Evolutionary conservation across 2,797 vertebrate species (phyloP).

Genomic region (Sardinella longiceps): DNA sequence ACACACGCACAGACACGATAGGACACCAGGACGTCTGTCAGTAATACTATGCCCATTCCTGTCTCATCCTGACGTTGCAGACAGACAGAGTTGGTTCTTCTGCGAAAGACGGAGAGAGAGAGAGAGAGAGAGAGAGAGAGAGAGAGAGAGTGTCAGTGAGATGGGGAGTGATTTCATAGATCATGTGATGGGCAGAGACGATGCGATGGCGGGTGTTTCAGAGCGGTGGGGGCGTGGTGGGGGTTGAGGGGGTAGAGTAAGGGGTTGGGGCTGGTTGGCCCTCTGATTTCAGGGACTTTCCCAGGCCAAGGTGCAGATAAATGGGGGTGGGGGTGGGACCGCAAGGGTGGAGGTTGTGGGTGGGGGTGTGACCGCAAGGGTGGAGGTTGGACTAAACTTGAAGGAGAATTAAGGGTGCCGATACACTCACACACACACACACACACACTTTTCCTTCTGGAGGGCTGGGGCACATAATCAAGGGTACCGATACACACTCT

Average conservation of each 20-base stretch:
- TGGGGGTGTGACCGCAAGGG: constrained; percentile 51
- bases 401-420: background rate
- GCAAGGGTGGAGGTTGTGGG: constrained; percentile 38
- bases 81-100: background rate
- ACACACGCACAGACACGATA: too few relatives aligned
- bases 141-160: background rate
- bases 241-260: background rate
- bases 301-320: constrained; percentile 41
- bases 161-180: background rate
- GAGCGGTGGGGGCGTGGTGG: constrained; percentile 18
- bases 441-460: background rate
- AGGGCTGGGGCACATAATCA: too few relatives aligned
- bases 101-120: background rate
- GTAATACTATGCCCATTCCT: background rate
- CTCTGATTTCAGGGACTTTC: constrained; percentile 78
- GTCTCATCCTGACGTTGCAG: background rate
- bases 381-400: background rate
- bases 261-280: constrained; percentile 51
- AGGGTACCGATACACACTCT: too few relatives aligned
- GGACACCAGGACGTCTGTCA: background rate
- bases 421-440: constrained; percentile 26
- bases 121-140: background rate
- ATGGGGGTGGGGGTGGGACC: constrained; percentile 36
- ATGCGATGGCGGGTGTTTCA: constrained; percentile 20
- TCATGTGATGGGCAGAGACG: background rate